These are phyloP conservation scores for Triplophysa tibetana DNA, from an alignment of 2,113 vertebrate species.

Conservation along the genomic window DNA sequence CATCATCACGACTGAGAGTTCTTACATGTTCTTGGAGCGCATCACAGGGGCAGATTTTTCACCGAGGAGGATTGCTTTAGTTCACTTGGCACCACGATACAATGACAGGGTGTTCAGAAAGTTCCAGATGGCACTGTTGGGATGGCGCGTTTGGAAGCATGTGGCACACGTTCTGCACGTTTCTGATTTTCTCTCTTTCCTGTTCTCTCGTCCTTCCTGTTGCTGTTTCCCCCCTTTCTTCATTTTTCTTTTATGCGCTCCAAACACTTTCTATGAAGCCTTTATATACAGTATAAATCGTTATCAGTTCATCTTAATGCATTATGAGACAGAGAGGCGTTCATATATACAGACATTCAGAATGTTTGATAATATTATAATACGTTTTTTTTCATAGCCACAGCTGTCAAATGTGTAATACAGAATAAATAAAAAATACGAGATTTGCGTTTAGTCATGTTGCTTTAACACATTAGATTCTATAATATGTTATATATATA, in stretches of 20 bases:
- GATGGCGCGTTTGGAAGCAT: background rate
- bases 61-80: background rate
- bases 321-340: background rate
- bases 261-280: background rate
- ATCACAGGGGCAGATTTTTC: background rate
- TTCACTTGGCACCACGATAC: background rate
- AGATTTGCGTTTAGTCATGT: too few relatives aligned
- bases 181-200: background rate
- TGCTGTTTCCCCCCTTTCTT: constrained; percentile 33
- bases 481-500: too few relatives aligned
- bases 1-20: background rate
- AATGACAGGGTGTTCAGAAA: background rate
- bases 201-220: constrained; percentile 31
- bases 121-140: background rate
- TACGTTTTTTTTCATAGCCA: too few relatives aligned
- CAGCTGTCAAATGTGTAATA: too few relatives aligned
- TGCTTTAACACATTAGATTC: too few relatives aligned
- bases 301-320: background rate
- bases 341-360: too few relatives aligned
- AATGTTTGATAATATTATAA: too few relatives aligned
- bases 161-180: constrained; percentile 11
- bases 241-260: background rate
- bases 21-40: background rate
- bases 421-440: too few relatives aligned
- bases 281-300: background rate